These are phyloP conservation scores for Acanthopleura granulata DNA, from an alignment of 2,888 invertebrate species.

Conservation along the genomic window DNA sequence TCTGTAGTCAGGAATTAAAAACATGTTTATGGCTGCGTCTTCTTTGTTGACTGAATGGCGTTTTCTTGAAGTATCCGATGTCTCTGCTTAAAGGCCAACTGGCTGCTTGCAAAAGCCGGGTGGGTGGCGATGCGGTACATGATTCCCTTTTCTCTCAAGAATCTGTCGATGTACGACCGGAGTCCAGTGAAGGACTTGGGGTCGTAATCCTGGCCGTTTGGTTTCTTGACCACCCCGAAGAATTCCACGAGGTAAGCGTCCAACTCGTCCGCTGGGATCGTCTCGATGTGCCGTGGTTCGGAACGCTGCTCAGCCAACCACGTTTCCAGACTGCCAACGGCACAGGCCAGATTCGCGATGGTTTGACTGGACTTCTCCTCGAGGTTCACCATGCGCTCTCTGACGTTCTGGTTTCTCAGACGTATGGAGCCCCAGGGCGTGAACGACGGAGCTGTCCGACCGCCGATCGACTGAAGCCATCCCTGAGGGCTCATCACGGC, in stretches of 20 bases:
- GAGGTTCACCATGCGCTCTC: neutral
- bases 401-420: neutral
- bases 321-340: neutral
- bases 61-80: too few relatives aligned
- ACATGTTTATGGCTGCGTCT: too few relatives aligned
- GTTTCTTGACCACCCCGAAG: neutral
- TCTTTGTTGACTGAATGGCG: too few relatives aligned
- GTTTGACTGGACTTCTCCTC: conserved; percentile 6
- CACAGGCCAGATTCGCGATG: neutral
- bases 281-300: neutral
- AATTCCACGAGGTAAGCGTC: neutral
- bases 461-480: too few relatives aligned
- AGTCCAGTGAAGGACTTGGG: neutral
- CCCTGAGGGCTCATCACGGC: too few relatives aligned
- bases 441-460: too few relatives aligned
- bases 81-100: neutral
- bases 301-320: neutral
- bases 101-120: neutral
- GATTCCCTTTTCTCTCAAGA: neutral
- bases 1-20: too few relatives aligned
- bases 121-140: neutral
- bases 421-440: neutral
- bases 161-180: conserved; percentile 1
- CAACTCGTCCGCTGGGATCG: neutral
- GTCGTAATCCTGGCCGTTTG: conserved; percentile 5